Evolutionary conservation across 2,888 invertebrate species (phyloP).

Genomic region (Alentia gelatinosa): DNA sequence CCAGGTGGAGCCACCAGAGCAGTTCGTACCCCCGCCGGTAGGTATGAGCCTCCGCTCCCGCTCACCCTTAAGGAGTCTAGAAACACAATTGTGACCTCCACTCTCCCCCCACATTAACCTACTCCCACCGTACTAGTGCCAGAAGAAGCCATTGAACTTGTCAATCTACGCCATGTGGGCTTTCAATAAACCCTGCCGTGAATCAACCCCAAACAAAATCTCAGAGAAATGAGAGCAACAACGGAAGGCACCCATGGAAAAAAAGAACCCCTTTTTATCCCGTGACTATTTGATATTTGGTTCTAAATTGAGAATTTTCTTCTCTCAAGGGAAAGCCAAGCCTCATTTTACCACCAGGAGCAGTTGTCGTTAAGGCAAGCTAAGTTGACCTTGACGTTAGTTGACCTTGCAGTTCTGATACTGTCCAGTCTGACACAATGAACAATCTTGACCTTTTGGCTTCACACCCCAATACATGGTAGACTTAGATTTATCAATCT

Average conservation of each 20-base stretch:
- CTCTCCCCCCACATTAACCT: background rate
- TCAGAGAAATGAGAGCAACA: background rate
- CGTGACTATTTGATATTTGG: background rate
- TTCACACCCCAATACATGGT: background rate
- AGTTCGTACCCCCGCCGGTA: constrained; percentile 50
- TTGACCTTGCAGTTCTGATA: background rate
- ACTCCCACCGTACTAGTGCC: background rate
- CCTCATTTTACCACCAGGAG: background rate
- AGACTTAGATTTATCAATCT: background rate
- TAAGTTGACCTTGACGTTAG: background rate
- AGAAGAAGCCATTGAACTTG: background rate
- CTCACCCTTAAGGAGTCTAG: constrained; percentile 51
- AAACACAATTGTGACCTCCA: background rate
- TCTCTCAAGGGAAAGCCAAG: constrained; percentile 9
- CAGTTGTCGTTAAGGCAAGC: background rate
- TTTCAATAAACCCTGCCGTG: background rate
- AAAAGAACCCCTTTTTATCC: background rate
- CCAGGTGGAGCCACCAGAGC: constrained; percentile 51
- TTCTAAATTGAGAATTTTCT: constrained; percentile 8
- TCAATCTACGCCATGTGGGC: background rate
- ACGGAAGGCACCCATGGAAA: background rate
- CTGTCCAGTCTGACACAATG: background rate
- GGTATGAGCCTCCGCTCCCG: constrained; percentile 44
- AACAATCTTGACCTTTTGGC: constrained; percentile 7
- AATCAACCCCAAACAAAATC: background rate